Base-by-base conservation (phyloP, 2,113 vertebrate species). In the Paracanthobrama guichenoti region DNA sequence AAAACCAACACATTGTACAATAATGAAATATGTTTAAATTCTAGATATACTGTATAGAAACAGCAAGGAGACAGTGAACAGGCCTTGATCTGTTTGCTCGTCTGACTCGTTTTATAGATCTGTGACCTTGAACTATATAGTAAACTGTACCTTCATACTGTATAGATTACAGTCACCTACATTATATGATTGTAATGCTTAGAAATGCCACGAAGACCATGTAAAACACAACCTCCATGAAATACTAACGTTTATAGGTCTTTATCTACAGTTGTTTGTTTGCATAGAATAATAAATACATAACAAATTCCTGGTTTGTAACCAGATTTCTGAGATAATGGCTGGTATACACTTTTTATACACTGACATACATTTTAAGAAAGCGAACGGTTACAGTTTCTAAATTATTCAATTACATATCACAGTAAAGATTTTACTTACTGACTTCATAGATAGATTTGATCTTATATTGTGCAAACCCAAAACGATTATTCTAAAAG, bases 1-100 rank as follows among this genome's bases (percentile, higher is more conserved):
- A 26, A 26, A 62, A 62, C 8, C 59, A 62, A 1, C 11, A 62
- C 11, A 26, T 12, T 35, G 26, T 31, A 8, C 16, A 35, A 35
- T 35, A 35, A 67, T 67, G 18, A 66, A 67, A 35, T 66, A 18
- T 1, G 18, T 39, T 12, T 12, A 22, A 67, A 67, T 39, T 39
- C 2, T 20, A 39, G 16, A 66, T 67, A 39, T 22, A 67, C 3
- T 67, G 31, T 20, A 69, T 11, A 22, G 35, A 69, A 1, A 39
- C 9, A 22, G 1, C 8, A 67, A 67, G 16, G 22, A 46, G n/a
- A 24, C 69, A 9, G 6, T 69, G 0, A 72, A 46, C 5, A 35
- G 20, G 31, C 87, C 73, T 82, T 86, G 82, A 82, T 74, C 46
- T 87, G 14, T 55, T 82, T 75, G 72, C 71, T n/a, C 53, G 69